Evolutionary conservation across 1,140 invertebrate species (phyloP).

Genomic region (Aethina tumida): DNA sequence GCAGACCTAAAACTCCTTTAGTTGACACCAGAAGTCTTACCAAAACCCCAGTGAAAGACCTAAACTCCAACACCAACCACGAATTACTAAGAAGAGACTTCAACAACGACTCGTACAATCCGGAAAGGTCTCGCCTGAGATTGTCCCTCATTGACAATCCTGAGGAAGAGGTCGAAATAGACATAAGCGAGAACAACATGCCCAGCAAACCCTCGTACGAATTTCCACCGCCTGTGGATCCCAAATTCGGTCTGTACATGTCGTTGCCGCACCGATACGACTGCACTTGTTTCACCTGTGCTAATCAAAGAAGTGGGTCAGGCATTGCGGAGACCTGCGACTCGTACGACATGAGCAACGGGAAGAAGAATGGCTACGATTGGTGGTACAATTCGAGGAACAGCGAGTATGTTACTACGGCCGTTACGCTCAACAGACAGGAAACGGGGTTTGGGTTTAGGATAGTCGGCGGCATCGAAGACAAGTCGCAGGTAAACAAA

Average conservation of each 20-base stretch:
- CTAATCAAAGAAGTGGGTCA: slow-evolving; percentile 21
- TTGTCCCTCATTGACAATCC: slow-evolving; percentile 32
- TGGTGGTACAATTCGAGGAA: slow-evolving; percentile 22
- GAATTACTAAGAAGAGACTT: slow-evolving; percentile 24
- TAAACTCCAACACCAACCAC: slow-evolving; percentile 29
- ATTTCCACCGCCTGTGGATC: slow-evolving; percentile 25
- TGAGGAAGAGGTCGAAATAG: slow-evolving; percentile 28
- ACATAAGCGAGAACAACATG: slow-evolving; percentile 24
- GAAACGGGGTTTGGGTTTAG: slow-evolving; percentile 92
- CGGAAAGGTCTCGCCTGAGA: slow-evolving; percentile 25
- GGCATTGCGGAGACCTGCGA: slow-evolving; percentile 17
- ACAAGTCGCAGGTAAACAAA: slow-evolving; percentile 75
- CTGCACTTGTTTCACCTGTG: slow-evolving; percentile 32
- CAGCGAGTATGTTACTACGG: slow-evolving; percentile 59
- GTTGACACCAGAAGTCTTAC: slow-evolving; percentile 60
- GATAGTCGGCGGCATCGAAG: slow-evolving; percentile 97
- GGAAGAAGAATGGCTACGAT: slow-evolving; percentile 22
- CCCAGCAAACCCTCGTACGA: slow-evolving; percentile 26
- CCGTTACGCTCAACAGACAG: slow-evolving; percentile 69
- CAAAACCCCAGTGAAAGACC: slow-evolving; percentile 44
- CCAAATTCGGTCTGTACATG: slow-evolving; percentile 27
- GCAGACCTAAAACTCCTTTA: slow-evolving; percentile 66
- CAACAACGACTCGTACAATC: slow-evolving; percentile 22
- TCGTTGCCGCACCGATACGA: slow-evolving; percentile 29
- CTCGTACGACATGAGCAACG: slow-evolving; percentile 21